Conservation (phyloP, 2,113 vertebrate species). For the Fregata magnificens region DNA sequence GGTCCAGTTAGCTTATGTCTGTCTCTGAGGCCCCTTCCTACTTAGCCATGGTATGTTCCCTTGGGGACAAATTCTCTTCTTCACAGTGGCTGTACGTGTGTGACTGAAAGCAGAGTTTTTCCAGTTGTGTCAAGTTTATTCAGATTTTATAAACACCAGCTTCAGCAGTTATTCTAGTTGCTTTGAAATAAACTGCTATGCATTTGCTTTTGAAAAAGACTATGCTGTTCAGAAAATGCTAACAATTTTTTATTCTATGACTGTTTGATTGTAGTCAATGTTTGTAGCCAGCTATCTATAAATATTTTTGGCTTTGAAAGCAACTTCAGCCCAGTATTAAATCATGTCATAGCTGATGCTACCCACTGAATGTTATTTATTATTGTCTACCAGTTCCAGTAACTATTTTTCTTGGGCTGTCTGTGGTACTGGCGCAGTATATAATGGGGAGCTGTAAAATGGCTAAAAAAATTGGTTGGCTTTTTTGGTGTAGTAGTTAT, state of each 20-base stretch:
- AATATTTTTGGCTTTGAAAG: not conserved
- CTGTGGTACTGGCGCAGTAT: not conserved
- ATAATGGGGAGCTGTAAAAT: conserved; percentile 5
- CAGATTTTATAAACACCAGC: not conserved
- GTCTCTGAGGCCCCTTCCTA: not conserved
- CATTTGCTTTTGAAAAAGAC: not conserved
- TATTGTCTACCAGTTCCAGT: not conserved
- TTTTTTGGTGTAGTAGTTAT: not conserved
- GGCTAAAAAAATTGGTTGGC: not conserved
- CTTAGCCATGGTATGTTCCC: not conserved
- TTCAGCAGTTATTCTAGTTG: not conserved
- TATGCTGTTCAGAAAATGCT: not conserved
- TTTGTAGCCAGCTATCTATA: not conserved
- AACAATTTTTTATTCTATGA: not conserved
- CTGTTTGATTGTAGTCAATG: not conserved
- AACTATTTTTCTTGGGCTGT: not conserved
- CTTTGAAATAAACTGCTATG: not conserved
- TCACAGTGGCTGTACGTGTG: not conserved
- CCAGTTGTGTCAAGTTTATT: not conserved
- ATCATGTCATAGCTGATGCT: not conserved
- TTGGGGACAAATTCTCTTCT: not conserved
- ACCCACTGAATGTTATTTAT: not conserved
- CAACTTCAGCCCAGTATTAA: not conserved
- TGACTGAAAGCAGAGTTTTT: not conserved
- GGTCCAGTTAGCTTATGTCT: not conserved